Evolutionary conservation across 2,113 vertebrate species (phyloP).

Genomic region (Rhabdornis inornatus): DNA sequence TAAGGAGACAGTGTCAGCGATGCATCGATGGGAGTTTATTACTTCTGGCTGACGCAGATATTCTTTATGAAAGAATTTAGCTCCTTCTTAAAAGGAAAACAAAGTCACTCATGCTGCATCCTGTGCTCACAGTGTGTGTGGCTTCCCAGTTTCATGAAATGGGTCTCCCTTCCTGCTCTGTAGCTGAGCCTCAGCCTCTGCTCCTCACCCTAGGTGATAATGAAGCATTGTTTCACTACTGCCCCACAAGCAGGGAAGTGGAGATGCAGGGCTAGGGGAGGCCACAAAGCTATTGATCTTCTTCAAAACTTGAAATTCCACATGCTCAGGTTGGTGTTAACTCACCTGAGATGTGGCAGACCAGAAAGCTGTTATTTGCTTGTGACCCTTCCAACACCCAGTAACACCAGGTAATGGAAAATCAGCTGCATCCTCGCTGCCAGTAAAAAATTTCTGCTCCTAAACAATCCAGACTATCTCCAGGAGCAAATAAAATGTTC

Average conservation of each 20-base stretch:
- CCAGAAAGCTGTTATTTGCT: not conserved
- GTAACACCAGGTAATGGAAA: not conserved
- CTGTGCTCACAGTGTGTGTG: not conserved
- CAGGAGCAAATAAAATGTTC: not conserved
- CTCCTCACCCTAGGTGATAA: not conserved
- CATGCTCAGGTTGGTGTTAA: not conserved
- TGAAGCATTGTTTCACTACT: fast-evolving
- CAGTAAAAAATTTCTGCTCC: not conserved
- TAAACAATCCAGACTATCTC: not conserved
- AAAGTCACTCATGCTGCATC: not conserved
- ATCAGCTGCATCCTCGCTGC: not conserved
- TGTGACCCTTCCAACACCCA: not conserved
- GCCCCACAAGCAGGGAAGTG: not conserved
- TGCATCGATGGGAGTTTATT: not conserved
- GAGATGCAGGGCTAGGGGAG: not conserved
- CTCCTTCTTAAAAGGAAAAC: not conserved
- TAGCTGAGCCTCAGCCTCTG: not conserved
- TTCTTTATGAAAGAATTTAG: not conserved
- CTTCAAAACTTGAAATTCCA: not conserved
- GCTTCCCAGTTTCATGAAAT: not conserved
- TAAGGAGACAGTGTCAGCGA: not conserved
- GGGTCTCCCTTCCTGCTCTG: not conserved
- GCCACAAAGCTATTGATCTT: not conserved
- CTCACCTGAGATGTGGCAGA: not conserved
- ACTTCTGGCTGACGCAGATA: not conserved